Evolutionary conservation across 2,797 vertebrate genomes (phyloP).

Genomic region (Ambastaia sidthimunki): DNA sequence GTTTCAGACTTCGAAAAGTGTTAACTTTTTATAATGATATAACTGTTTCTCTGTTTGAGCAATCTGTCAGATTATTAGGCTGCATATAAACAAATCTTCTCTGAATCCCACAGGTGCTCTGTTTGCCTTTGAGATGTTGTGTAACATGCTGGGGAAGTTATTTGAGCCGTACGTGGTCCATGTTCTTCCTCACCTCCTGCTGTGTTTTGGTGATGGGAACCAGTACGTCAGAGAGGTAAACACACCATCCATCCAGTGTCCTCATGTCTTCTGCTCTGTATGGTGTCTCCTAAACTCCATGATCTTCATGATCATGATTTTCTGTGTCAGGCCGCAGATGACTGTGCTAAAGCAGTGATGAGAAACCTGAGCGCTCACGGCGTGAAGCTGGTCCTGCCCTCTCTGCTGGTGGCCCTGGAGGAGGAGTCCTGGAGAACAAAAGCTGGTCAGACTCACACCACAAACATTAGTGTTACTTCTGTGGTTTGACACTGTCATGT

Average conservation of each 20-base stretch:
- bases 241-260: neutral
- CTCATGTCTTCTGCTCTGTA: neutral
- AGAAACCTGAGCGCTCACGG: slow-evolving; percentile 97
- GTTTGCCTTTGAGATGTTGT: slow-evolving; percentile 99
- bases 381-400: slow-evolving; percentile 96
- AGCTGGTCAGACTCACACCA: slow-evolving; percentile 82
- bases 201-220: slow-evolving; percentile 98
- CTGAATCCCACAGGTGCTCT: slow-evolving; percentile 81
- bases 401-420: slow-evolving; percentile 92
- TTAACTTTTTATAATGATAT: no score
- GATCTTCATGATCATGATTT: neutral
- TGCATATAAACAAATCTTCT: neutral
- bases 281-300: neutral
- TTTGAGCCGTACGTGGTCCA: slow-evolving; percentile 98
- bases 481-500: neutral
- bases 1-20: neutral
- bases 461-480: neutral
- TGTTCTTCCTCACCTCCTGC: slow-evolving; percentile 92
- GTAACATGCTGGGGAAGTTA: slow-evolving; percentile 97
- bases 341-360: slow-evolving; percentile 99
- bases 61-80: neutral
- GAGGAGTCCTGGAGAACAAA: slow-evolving; percentile 99
- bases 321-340: slow-evolving; percentile 89
- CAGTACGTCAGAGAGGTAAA: slow-evolving; percentile 97
- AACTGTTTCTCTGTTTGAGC: neutral